Base-by-base conservation (phyloP, 1,140 invertebrate species). In the Anastatus disparis region DNA sequence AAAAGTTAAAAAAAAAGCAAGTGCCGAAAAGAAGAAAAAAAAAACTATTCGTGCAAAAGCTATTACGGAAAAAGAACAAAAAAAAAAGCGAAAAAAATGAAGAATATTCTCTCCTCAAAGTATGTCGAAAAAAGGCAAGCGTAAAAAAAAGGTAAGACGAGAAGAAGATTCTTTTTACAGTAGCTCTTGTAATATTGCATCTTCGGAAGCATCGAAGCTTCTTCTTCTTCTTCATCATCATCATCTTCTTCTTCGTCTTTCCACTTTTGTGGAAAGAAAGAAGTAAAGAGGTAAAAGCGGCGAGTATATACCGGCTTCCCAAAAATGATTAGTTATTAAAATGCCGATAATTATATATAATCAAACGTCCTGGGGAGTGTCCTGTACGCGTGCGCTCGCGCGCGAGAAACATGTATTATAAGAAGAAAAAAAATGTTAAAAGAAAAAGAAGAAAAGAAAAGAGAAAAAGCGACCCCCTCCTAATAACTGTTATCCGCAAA, bases 321-420 rank as follows among this genome's bases (percentile, higher is more conserved):
- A 38, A 80, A 85, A 85, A 85, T 85, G 84, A 86, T 85, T 84
- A 86, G 82, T 84, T 86, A 86, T 86, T 85, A 86, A 86, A 86
- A 86, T 86, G 78, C 83, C 81, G 80, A 85, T 86, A 85, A 86
- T 86, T 83, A 84, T 78, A 86, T 86, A 84, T 85, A 86, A 86
- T 85, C 84, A 86, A 82, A 78, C 58, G 76, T 74, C 76, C 75
- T 55, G 77, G 82, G 83, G 83, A 83, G 83, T 84, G 83, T 84
- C 83, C 77, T 76, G 78, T 77, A 81, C 79, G 82, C 76, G 22
- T n/a, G 50, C 38, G 56, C 15, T 10, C 15, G 27, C 53, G 59
- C 61, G 66, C 66, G 77, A 77, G 81, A 80, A 78, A 81, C 77
- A 80, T 76, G 79, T 84, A 83, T 85, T 75, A 75, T 73, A 84